Base-by-base conservation (phyloP, 2,888 invertebrate genomes). In the Agonopterix heracliana region DNA sequence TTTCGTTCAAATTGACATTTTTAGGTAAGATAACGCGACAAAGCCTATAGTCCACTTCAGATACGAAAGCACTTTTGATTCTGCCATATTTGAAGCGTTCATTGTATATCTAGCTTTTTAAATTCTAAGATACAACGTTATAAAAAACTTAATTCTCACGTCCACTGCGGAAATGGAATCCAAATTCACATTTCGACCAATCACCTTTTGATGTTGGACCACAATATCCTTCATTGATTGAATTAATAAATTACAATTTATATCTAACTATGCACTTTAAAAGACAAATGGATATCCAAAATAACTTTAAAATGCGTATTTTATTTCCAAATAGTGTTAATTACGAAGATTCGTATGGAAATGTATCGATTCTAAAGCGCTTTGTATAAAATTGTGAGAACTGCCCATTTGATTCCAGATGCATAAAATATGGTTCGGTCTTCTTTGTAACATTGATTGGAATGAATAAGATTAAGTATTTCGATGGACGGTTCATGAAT, bases 281-380 rank as follows among this genome's bases (percentile, higher is more conserved):
- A 26, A 26, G 26, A 26, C 26, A 26, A 26, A 26, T 26, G 26
- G 26, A 26, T 26, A 26, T 26, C 26, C 5, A 26, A 26, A 26
- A 26, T 26, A 26, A 26, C 2, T 2, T 26, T 26, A 26, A 26
- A 26, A 26, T 26, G 26, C 26, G 26, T 26, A 26, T 26, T 26
- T 26, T 47, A 55, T 50, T 52, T 49, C 40, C 44, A 47, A 41
- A 49, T 40, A 49, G 53, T 54, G 52, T 54, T 54, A 54, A 54
- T 49, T 41, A 17, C 46, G 10, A 41, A 44, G 13, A 54, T 57
- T 55, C 51, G 46, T 54, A 57, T 57, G 57, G 53, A 55, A 57
- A 57, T 54, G 14, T 14, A 9, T 45, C 13, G n/a, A 56, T 68
- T 26, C 26, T 11, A 45, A n/a, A 38, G 9, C n/a, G 8, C 34